Percentiles rank a stretch among this genome's conserved stretches.
phyloP scores from a whole-genome alignment of 2,888 invertebrate genomes.

The Spisula subtruncata region DNA sequence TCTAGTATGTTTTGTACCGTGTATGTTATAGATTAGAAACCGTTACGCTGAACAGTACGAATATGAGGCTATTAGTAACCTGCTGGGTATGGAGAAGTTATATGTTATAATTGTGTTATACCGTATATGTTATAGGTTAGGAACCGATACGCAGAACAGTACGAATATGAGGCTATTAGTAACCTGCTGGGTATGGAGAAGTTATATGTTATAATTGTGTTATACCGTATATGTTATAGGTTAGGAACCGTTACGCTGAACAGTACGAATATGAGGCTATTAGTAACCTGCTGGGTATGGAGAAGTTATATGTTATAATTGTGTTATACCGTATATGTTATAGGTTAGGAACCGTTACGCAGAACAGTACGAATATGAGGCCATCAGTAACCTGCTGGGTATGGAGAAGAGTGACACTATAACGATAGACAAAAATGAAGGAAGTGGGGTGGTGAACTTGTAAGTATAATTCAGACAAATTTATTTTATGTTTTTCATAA shows the following conservation, averaged over 20 bases:
- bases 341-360: slow-evolving; percentile 97
- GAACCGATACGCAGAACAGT: too few species aligned
- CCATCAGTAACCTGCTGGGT: slow-evolving; percentile 97
- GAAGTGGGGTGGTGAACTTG: slow-evolving; percentile 83
- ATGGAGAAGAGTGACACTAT: slow-evolving; percentile 91
- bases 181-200: slow-evolving; percentile 98
- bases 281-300: slow-evolving; percentile 98
- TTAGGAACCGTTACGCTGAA: slow-evolving; percentile 98
- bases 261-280: slow-evolving; percentile 99
- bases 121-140: slow-evolving; percentile 90
- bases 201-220: too few species aligned
- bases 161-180: slow-evolving; percentile 98
- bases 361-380: slow-evolving; percentile 98
- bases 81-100: slow-evolving; percentile 97
- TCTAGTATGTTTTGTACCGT: too few species aligned
- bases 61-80: slow-evolving; percentile 98
- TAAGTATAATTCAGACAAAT: slow-evolving; percentile 79
- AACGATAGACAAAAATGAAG: slow-evolving; percentile 74
- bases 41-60: too few species aligned
- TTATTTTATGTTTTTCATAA: neutral
- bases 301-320: too few species aligned
- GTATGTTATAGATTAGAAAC: slow-evolving; percentile 91
- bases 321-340: neutral
- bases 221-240: slow-evolving; percentile 87
- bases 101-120: too few species aligned